A percentile compares a stretch with the other conserved stretches of the same genome.
Evolutionary conservation across 2,797 vertebrate genomes (phyloP).

Genomic region (Nyctibius grandis): DNA sequence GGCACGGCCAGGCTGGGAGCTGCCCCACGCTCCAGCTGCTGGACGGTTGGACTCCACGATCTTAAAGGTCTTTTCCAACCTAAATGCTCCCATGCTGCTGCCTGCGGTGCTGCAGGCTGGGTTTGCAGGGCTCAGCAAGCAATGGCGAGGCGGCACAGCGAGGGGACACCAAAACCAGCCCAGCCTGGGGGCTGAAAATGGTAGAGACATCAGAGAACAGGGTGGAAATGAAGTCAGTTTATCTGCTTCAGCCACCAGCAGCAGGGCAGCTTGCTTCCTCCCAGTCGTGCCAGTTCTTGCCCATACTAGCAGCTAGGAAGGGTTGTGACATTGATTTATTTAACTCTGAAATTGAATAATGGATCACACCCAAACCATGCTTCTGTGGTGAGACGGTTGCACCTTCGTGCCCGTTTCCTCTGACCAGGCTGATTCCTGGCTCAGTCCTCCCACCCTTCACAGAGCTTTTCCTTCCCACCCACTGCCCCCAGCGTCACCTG

Average conservation of each 20-base stretch:
- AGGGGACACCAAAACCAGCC: not conserved
- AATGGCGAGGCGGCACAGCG: not conserved
- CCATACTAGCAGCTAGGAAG: not conserved
- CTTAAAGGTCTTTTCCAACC: not conserved
- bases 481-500: not conserved
- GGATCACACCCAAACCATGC: not conserved
- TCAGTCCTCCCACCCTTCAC: not conserved
- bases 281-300: slow-evolving; percentile 19
- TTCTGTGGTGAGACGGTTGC: not conserved
- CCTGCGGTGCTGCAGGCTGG: not conserved
- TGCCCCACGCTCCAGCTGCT: not conserved
- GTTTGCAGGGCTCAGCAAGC: not conserved
- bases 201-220: not conserved
- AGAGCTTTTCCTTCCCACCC: not conserved
- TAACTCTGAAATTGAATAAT: not conserved
- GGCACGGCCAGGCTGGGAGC: not conserved
- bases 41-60: not conserved
- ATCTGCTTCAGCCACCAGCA: not conserved
- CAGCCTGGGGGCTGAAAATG: not conserved
- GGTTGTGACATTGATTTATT: not conserved
- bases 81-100: not conserved
- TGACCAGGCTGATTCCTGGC: not conserved
- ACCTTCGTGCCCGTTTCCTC: not conserved
- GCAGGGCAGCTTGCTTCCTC: not conserved
- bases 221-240: not conserved